Base-by-base conservation (phyloP, 2,888 invertebrate genomes). In the Drosophila mercatorum region DNA sequence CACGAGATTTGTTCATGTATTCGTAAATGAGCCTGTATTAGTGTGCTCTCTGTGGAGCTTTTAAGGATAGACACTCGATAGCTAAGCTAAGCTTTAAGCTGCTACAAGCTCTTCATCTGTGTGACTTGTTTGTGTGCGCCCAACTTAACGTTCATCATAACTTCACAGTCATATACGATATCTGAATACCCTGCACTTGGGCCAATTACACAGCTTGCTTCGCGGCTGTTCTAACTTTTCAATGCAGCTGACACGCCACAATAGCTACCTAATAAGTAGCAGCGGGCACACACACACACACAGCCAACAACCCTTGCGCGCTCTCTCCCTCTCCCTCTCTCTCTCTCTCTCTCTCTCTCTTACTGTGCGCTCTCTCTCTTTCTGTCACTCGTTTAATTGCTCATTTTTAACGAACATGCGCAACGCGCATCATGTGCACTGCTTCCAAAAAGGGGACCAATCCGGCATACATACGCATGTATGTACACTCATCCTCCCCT, bases 391-490 rank as follows among this genome's bases (percentile, higher is more conserved):
- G 44, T 72, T 77, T 70, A 78, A 87, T 87, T 81, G 80, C 81
- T 80, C 75, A 77, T 78, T 88, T 89, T 80, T 70, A 73, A 53
- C 67, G 88, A 85, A 88, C 90, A 90, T 90, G 90, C 90, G 90
- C 90, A 88, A 72, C 72, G 67, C 82, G 69, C 81, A 83, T 80
- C 80, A 79, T 81, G 79, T 73, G 75, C 75, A 75, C 47, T 67
- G 63, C 70, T 71, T 68, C 72, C 68, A 60, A 47, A 47, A 77
- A 77, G 72, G 80, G 74, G 31, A 76, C 72, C 76, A 77, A 76
- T 72, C 78, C 53, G 36, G 55, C 73, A 80, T 65, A 75, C 66
- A 75, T 58, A 75, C 17, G 47, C 3, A 47, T 28, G 5, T n/a
- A 70, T 52, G 56, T 28, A 41, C 57, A 40, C 68, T 74, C 68